These are phyloP conservation scores for Rafetus swinhoei DNA, from an alignment of 2,113 vertebrate genomes.

Conservation along the genomic window DNA sequence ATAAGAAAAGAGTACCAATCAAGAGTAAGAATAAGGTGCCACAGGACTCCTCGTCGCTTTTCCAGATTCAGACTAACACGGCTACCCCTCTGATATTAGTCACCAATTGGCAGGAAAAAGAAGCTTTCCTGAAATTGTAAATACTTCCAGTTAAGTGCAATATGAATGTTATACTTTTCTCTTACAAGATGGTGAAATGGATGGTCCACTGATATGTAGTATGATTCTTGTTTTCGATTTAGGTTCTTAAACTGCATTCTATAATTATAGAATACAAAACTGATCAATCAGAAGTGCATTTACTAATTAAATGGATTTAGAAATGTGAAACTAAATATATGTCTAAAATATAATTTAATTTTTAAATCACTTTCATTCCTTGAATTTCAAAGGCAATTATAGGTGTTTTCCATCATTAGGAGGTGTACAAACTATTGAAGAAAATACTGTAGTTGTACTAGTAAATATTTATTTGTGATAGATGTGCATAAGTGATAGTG, in stretches of 20 bases:
- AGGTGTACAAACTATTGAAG: neutral
- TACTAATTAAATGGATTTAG: neutral
- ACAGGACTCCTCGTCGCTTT: too few relatives aligned
- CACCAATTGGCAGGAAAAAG: neutral
- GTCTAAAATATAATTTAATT: constrained; percentile 34
- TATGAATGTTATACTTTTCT: neutral
- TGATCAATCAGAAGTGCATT: neutral
- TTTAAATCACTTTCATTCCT: constrained; percentile 25
- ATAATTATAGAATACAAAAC: neutral
- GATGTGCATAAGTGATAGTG: neutral
- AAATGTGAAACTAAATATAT: neutral
- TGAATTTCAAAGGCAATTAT: constrained; percentile 13
- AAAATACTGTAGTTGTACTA: neutral
- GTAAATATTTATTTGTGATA: constrained; percentile 42
- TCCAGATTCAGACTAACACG: too few relatives aligned
- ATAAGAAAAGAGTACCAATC: too few relatives aligned
- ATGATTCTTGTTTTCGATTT: neutral
- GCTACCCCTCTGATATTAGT: too few relatives aligned
- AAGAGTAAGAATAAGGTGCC: too few relatives aligned
- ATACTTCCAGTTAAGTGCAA: neutral
- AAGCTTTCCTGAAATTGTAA: neutral
- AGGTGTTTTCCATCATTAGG: neutral
- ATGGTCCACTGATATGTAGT: neutral
- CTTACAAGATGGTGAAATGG: neutral
- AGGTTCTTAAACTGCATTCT: neutral